Base-by-base conservation (phyloP, 2,113 vertebrate genomes). In the Dipodomys ordii region DNA sequence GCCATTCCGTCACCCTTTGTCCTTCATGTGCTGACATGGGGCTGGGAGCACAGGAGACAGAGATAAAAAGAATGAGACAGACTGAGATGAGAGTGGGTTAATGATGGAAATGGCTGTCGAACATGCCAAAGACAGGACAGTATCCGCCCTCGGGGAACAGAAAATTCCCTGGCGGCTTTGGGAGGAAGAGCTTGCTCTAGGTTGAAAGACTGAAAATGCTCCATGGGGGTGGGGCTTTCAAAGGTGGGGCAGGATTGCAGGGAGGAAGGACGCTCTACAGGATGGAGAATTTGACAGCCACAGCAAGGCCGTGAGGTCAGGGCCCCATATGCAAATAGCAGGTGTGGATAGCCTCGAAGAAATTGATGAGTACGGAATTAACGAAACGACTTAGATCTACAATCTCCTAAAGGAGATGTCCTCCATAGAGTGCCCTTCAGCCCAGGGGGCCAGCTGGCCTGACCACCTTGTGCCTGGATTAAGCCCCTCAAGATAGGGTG, bases 1-100 rank as follows among this genome's bases (percentile, higher is more conserved):
- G 35, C 74, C 7, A 0, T 78, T 0, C 4, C 3, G 2, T 28
- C 1, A 0, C 25, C 13, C 74, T 76, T 23, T 20, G 6, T 60
- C 53, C 18, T 18, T 87, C 57, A 19, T 2, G 1, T 4, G 44
- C 22, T 73, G 76, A 3, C 28, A 4, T 25, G 53, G 6, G 23
- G 67, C 46, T 80, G 62, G 62, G 53, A 81, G 25, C 30, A 5
- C 0, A 11, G 18, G 23, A 27, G 22, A 11, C 3, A 35, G 28
- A 39, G 6, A 25, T n/a, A 30, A 12, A 32, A 32, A 11, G 2
- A 57, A 32, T 0, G 71, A 77, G 69, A 0, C 28, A 23, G 16
- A 30, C n/a, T 3, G 13, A 18, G 27, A 15, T 19, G 60, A 57
- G 20, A 32, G 49, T 76, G 39, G 1, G 16, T 46, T 11, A 28